phyloP scores from a whole-genome alignment of 2,113 vertebrate genomes.

The Callipepla californica region DNA sequence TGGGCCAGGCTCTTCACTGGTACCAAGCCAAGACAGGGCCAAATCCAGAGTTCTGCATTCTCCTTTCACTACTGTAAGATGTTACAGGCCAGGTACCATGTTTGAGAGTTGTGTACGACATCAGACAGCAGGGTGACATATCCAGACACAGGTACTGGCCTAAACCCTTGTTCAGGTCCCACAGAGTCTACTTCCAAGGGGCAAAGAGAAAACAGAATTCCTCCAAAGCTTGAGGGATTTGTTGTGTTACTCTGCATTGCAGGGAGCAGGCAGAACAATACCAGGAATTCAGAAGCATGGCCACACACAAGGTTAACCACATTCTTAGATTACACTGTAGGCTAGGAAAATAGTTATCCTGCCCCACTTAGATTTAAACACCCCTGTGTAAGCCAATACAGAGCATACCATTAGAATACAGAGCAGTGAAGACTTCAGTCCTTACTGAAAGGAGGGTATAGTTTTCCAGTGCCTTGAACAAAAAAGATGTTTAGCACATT shows the following conservation, averaged over 20 bases:
- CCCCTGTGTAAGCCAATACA: slow-evolving; percentile 55
- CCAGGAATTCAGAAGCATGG: slow-evolving; percentile 12
- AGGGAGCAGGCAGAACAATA: slow-evolving; percentile 44
- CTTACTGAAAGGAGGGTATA: slow-evolving; percentile 35
- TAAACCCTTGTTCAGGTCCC: neutral
- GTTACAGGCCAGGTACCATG: neutral
- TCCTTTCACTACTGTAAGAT: neutral
- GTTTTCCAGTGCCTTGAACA: neutral
- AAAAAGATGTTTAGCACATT: slow-evolving; percentile 57
- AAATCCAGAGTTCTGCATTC: neutral
- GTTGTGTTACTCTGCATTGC: slow-evolving; percentile 2
- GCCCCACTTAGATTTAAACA: slow-evolving; percentile 49
- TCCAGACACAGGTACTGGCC: neutral
- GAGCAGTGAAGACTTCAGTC: slow-evolving; percentile 32
- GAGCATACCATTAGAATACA: neutral
- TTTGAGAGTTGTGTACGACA: accelerated
- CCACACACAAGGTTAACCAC: slow-evolving; percentile 53
- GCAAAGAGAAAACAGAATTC: slow-evolving; percentile 20
- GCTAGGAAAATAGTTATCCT: slow-evolving; percentile 34
- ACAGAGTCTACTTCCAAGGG: neutral
- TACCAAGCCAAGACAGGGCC: neutral
- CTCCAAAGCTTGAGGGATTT: neutral
- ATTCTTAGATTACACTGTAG: slow-evolving; percentile 59
- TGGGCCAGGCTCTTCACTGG: neutral
- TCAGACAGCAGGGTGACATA: neutral